phyloP scores from a whole-genome alignment of 2,888 invertebrate genomes.

The Dasypogon diadema region DNA sequence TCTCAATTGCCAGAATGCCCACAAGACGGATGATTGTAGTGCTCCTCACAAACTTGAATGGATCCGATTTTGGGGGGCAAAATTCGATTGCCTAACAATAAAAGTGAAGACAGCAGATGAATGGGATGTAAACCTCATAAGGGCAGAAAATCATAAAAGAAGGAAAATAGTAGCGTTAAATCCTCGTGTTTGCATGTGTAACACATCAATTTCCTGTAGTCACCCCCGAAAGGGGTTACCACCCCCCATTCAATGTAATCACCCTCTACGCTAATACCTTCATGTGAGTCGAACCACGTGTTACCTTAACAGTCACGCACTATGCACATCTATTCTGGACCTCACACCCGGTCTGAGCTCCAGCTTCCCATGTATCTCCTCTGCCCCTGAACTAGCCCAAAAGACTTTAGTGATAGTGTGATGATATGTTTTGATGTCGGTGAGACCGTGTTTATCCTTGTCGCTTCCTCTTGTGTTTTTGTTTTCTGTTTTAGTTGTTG shows the following conservation, averaged over 20 bases:
- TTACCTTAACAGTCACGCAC: conserved; percentile 56
- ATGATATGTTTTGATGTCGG: conserved; percentile 55
- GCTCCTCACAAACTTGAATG: not conserved
- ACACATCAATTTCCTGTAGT: not conserved
- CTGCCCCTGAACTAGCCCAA: not conserved
- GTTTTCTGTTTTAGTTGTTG: conserved; percentile 43
- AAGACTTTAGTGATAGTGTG: conserved; percentile 50
- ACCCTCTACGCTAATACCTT: conserved; percentile 67
- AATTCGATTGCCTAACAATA: conserved; percentile 48
- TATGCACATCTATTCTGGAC: conserved; percentile 33
- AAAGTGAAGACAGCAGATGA: conserved; percentile 49
- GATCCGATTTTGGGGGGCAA: conserved; percentile 12
- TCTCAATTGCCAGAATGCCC: not conserved
- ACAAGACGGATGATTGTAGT: conserved; percentile 21
- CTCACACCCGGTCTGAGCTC: conserved; percentile 25
- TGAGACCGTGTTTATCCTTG: conserved; percentile 49
- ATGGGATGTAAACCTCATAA: conserved; percentile 40
- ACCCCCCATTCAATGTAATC: conserved; percentile 33
- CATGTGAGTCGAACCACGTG: conserved; percentile 69
- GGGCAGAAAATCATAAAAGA: conserved; percentile 48
- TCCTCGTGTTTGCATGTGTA: conserved; percentile 47
- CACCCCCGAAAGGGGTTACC: conserved; percentile 3
- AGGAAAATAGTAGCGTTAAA: conserved; percentile 39
- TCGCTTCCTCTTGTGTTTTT: conserved; percentile 44
- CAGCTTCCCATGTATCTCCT: conserved; percentile 12